Conservation (phyloP, 2,797 vertebrate species). For the Sebastes baramenuke region DNA sequence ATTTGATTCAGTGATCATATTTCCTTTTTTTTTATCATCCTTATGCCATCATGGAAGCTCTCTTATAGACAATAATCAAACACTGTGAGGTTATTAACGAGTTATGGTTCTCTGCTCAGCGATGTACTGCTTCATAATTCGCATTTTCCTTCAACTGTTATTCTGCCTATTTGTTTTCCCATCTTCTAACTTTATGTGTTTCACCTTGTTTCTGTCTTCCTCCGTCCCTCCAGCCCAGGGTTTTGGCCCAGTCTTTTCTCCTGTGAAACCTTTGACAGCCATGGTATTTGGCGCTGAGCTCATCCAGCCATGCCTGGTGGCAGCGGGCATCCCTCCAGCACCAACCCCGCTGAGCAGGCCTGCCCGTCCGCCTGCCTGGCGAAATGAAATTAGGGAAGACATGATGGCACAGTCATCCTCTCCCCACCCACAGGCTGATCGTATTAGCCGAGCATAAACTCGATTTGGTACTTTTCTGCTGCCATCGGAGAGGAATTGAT, state of each 20-base stretch:
- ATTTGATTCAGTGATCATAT: too few species aligned
- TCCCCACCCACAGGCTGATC: slow-evolving; percentile 77
- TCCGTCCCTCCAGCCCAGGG: background rate
- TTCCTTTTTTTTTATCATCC: too few species aligned
- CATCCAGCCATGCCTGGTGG: slow-evolving; percentile 66
- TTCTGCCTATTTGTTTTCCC: slow-evolving; percentile 7
- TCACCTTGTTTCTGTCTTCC: background rate
- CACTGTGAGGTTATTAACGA: too few species aligned
- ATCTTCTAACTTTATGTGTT: background rate
- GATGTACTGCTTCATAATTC: background rate
- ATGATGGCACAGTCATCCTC: slow-evolving; percentile 81
- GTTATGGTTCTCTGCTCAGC: background rate
- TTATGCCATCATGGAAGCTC: too few species aligned
- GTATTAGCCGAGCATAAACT: slow-evolving; percentile 75
- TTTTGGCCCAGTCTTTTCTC: slow-evolving; percentile 44
- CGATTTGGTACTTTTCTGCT: slow-evolving; percentile 74
- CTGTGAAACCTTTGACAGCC: slow-evolving; percentile 73
- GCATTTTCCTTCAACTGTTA: background rate
- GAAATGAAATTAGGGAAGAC: slow-evolving; percentile 81
- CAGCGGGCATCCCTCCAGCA: slow-evolving; percentile 61
- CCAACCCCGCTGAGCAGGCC: slow-evolving; percentile 52
- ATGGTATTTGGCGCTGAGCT: slow-evolving; percentile 69
- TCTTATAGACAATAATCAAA: too few species aligned
- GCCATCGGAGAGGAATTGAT: slow-evolving; percentile 77
- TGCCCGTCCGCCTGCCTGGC: slow-evolving; percentile 58